Conservation (phyloP, 2,888 invertebrate genomes). For the Cheilosia pagana region DNA sequence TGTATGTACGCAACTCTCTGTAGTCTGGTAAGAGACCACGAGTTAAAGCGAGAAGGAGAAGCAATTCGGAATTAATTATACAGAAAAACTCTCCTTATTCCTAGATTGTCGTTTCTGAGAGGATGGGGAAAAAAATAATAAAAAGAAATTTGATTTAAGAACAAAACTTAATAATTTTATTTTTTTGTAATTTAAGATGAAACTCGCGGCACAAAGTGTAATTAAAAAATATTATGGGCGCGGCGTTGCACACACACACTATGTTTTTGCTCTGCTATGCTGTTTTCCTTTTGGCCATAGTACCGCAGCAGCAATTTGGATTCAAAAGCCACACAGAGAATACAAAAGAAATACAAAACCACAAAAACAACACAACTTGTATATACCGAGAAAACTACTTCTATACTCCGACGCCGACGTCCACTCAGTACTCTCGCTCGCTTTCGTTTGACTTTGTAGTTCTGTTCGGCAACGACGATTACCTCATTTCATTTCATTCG, state of each 20-base stretch:
- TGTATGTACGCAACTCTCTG: conserved; percentile 46
- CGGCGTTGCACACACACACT: conserved; percentile 72
- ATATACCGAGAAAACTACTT: conserved; percentile 54
- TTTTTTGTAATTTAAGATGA: conserved; percentile 16
- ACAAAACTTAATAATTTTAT: conserved; percentile 23
- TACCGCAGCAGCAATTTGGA: conserved; percentile 34
- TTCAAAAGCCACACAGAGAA: conserved; percentile 35
- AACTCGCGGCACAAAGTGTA: conserved; percentile 61
- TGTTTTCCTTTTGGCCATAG: conserved; percentile 59
- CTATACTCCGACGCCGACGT: conserved; percentile 66
- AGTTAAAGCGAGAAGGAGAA: conserved; percentile 64
- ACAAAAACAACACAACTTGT: conserved; percentile 59
- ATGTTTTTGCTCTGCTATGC: conserved; percentile 49
- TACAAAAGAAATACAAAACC: conserved; percentile 39
- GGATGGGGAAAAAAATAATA: conserved; percentile 35
- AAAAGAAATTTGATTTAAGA: conserved; percentile 36
- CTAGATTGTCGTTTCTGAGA: conserved; percentile 56
- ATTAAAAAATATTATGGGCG: conserved; percentile 70
- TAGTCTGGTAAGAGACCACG: conserved; percentile 52
- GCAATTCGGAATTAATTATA: conserved; percentile 72
- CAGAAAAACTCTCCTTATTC: conserved; percentile 69
- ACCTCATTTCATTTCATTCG: conserved; percentile 57
- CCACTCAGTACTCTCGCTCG: conserved; percentile 65
- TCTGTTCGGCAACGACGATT: conserved; percentile 48
- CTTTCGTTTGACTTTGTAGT: conserved; percentile 59